These are phyloP conservation scores for Papilio demoleus DNA, from an alignment of 2,888 invertebrate genomes.

Conservation along the genomic window DNA sequence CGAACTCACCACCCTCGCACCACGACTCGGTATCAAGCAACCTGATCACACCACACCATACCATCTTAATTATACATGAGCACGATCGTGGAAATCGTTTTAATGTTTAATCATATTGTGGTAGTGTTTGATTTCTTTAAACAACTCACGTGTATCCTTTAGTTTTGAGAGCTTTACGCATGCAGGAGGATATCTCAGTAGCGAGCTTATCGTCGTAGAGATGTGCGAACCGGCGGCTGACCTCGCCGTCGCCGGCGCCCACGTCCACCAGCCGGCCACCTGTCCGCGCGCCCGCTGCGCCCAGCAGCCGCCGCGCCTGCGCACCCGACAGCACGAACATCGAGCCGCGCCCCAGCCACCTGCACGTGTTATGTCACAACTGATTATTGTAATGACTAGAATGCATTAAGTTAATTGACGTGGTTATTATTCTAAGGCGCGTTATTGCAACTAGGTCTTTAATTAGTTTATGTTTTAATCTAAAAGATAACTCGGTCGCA, in stretches of 20 bases:
- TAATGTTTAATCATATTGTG: too few species aligned
- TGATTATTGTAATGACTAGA: too few species aligned
- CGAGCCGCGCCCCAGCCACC: constrained; percentile 94
- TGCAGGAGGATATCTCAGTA: constrained; percentile 95
- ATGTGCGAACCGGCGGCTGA: constrained; percentile 90
- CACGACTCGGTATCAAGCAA: constrained; percentile 87
- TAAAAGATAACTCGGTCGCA: constrained; percentile 22
- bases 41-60: constrained; percentile 63
- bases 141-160: constrained; percentile 89
- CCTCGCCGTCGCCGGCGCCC: constrained; percentile 98
- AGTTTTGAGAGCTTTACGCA: constrained; percentile 90
- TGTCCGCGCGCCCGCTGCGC: constrained; percentile 56
- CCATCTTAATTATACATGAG: neutral
- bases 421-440: too few species aligned
- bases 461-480: constrained; percentile 21
- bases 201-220: constrained; percentile 90
- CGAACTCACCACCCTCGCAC: constrained; percentile 86
- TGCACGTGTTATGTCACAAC: constrained; percentile 58
- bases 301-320: constrained; percentile 89
- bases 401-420: too few species aligned
- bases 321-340: constrained; percentile 97
- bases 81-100: neutral
- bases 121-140: neutral
- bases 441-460: neutral
- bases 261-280: constrained; percentile 88